Conservation (phyloP, 2,113 vertebrate genomes). For the Bostrychus sinensis region DNA sequence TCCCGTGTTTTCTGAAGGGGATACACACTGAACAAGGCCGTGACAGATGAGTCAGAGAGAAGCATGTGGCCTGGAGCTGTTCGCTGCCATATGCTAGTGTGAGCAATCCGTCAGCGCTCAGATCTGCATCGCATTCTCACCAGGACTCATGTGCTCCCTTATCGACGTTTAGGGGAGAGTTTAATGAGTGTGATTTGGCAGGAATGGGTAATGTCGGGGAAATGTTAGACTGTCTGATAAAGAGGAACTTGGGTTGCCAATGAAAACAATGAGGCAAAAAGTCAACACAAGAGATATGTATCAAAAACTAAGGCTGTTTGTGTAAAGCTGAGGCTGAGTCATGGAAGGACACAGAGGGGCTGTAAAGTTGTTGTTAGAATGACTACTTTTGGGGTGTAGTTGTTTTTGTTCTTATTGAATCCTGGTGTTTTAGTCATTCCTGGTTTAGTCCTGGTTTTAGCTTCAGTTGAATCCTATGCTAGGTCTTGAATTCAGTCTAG, state of each 20-base stretch:
- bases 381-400: too few relatives aligned
- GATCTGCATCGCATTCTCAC: not conserved
- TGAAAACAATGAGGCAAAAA: not conserved
- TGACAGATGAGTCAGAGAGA: not conserved
- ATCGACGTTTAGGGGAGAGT: not conserved
- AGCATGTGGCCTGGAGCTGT: constrained; percentile 1
- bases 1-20: not conserved
- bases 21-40: not conserved
- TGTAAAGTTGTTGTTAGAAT: too few relatives aligned
- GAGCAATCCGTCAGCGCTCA: not conserved
- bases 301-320: not conserved
- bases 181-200: not conserved
- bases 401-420: too few relatives aligned
- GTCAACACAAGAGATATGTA: not conserved
- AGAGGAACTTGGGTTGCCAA: not conserved
- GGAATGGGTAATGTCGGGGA: not conserved
- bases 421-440: too few relatives aligned
- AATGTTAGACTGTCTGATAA: too few relatives aligned
- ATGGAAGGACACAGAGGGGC: not conserved
- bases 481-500: too few relatives aligned
- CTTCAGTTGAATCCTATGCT: too few relatives aligned
- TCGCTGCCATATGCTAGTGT: not conserved
- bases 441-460: too few relatives aligned
- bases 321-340: not conserved
- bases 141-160: not conserved